Evolutionary conservation across 2,888 invertebrate species (phyloP).

Genomic region (Sarcophaga carnaria): DNA sequence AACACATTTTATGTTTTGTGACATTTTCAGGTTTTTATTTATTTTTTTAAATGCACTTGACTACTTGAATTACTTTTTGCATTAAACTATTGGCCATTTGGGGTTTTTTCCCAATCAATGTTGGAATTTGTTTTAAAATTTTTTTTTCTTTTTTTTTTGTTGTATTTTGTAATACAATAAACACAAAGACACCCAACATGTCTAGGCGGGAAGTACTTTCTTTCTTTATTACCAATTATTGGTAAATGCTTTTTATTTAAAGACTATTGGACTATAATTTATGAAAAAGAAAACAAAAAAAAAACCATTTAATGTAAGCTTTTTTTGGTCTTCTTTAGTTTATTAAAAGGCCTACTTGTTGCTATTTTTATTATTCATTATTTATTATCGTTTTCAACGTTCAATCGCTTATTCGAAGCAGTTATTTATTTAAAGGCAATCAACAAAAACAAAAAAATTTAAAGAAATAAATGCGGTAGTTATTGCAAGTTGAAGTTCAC

Average conservation of each 20-base stretch:
- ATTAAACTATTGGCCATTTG: not conserved
- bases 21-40: slow-evolving; percentile 43
- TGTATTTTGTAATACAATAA: not conserved
- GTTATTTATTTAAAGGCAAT: slow-evolving; percentile 19
- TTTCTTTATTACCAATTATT: slow-evolving; percentile 61
- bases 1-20: slow-evolving; percentile 56
- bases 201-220: slow-evolving; percentile 66
- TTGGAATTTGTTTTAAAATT: not conserved
- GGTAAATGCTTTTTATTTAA: not conserved
- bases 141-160: not conserved
- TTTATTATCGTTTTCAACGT: not conserved
- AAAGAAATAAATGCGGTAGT: slow-evolving; percentile 60
- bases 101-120: not conserved
- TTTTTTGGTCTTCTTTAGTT: slow-evolving; percentile 28
- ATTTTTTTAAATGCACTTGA: slow-evolving; percentile 2
- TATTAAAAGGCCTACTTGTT: slow-evolving; percentile 32
- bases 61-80: slow-evolving; percentile 18
- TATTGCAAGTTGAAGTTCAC: slow-evolving; percentile 63
- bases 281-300: not conserved
- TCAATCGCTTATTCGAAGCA: slow-evolving; percentile 37
- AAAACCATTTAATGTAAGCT: slow-evolving; percentile 20
- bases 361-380: not conserved
- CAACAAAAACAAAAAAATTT: slow-evolving; percentile 7
- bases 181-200: slow-evolving; percentile 41
- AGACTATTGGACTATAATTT: not conserved